phyloP scores from a whole-genome alignment of 2,888 invertebrate genomes.

The Orchestes rusci region DNA sequence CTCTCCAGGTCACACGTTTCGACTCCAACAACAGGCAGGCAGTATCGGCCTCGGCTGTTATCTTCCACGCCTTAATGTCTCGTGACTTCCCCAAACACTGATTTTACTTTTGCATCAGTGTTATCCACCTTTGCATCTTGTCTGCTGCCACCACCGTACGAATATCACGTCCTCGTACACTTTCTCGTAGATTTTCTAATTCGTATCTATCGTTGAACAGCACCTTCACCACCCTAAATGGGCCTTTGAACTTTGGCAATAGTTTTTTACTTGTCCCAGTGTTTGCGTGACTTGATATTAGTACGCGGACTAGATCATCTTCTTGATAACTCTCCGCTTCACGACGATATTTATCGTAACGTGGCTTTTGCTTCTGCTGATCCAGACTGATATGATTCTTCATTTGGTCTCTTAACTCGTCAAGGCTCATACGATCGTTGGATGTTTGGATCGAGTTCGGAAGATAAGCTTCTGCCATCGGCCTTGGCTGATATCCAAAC shows the following conservation, averaged over 20 bases:
- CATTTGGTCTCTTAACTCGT: neutral
- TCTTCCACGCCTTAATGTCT: no score
- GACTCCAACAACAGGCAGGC: no score
- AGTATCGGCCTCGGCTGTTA: no score
- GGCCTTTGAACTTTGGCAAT: neutral
- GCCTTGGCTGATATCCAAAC: neutral
- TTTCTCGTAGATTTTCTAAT: constrained; percentile 1
- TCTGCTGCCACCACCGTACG: no score
- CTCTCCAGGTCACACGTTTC: no score
- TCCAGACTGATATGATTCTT: neutral
- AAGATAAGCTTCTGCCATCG: neutral
- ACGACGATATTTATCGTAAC: neutral
- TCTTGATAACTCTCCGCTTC: neutral
- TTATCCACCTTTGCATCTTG: no score
- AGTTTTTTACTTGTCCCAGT: neutral
- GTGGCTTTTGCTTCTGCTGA: neutral
- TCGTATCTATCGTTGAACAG: constrained; percentile 16
- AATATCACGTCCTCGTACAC: no score
- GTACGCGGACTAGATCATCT: neutral
- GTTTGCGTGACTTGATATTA: constrained; percentile 7
- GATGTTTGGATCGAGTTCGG: no score
- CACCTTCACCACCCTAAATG: neutral
- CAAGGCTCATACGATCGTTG: no score
- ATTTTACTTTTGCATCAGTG: no score
- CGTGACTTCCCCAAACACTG: no score